Conservation (phyloP, 1,140 invertebrate species). For the Drosophila ercepeae region DNA sequence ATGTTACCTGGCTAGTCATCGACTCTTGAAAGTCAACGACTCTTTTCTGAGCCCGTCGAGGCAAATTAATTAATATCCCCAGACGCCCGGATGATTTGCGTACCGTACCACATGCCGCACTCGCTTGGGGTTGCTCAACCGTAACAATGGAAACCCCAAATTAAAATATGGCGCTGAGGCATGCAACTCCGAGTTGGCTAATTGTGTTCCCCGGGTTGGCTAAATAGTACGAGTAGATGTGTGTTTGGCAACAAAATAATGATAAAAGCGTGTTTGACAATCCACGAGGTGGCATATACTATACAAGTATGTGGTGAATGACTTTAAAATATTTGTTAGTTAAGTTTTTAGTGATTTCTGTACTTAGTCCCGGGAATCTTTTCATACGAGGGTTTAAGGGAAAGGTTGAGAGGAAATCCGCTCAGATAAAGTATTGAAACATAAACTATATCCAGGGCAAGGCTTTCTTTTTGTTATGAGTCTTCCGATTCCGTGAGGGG, state of each 20-base stretch:
- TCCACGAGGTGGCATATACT: background rate
- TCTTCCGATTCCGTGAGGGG: no score
- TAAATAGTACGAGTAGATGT: slow-evolving; percentile 12
- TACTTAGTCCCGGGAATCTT: no score
- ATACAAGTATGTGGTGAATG: background rate
- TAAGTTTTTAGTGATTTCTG: background rate
- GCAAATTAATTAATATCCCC: slow-evolving; percentile 49
- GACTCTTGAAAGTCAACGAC: slow-evolving; percentile 35
- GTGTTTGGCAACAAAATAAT: slow-evolving; percentile 24
- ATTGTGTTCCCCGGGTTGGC: slow-evolving; percentile 29
- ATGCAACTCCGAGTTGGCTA: slow-evolving; percentile 49
- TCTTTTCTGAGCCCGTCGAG: slow-evolving; percentile 11
- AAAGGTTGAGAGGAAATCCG: no score
- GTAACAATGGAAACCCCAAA: slow-evolving; percentile 43
- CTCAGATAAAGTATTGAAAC: no score
- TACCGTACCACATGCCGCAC: slow-evolving; percentile 51
- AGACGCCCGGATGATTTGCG: slow-evolving; percentile 49
- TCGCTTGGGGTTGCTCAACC: slow-evolving; percentile 36
- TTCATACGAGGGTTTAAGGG: no score
- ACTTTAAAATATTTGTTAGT: background rate
- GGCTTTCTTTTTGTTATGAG: no score
- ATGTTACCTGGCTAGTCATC: background rate
- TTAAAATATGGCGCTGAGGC: slow-evolving; percentile 51
- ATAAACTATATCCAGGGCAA: no score
- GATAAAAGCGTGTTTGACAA: slow-evolving; percentile 1